Conservation (phyloP, 2,888 invertebrate genomes). For the Dioctria rufipes region DNA sequence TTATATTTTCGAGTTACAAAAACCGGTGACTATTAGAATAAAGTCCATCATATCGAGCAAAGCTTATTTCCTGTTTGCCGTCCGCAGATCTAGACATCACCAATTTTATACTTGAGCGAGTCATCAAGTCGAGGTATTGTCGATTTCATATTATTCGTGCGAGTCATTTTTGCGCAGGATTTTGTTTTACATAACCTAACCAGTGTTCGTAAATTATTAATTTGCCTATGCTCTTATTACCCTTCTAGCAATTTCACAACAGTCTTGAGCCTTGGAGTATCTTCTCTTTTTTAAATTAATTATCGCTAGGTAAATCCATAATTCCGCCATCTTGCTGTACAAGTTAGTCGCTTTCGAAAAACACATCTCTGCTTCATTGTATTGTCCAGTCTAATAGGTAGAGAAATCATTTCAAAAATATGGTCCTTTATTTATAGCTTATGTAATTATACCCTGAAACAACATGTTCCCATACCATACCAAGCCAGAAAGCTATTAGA, state of each 20-base stretch:
- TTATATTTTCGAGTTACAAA: too few relatives aligned
- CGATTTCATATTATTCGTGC: neutral
- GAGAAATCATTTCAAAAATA: neutral
- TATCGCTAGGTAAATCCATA: slow-evolving; percentile 52
- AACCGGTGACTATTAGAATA: too few relatives aligned
- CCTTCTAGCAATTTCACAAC: slow-evolving; percentile 45
- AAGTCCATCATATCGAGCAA: neutral
- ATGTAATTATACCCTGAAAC: slow-evolving; percentile 42
- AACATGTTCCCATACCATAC: slow-evolving; percentile 56
- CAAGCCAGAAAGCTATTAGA: slow-evolving; percentile 50
- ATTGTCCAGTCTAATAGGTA: neutral
- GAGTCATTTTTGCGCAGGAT: neutral
- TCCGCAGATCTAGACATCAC: neutral
- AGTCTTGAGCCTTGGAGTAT: slow-evolving; percentile 19
- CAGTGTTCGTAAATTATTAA: too few relatives aligned
- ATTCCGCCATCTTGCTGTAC: slow-evolving; percentile 19
- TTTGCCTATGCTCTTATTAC: neutral
- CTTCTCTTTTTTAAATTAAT: slow-evolving; percentile 45
- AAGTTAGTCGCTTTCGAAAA: slow-evolving; percentile 52
- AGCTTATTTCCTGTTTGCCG: neutral
- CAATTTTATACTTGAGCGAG: too few relatives aligned
- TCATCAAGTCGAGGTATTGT: neutral
- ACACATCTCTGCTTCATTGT: slow-evolving; percentile 48
- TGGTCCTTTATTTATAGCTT: neutral
- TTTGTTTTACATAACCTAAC: neutral